Evolutionary conservation across 2,113 vertebrate genomes (phyloP), one percentile per base, ranked within the genome.

Genomic region (Hemicordylus capensis): DNA sequence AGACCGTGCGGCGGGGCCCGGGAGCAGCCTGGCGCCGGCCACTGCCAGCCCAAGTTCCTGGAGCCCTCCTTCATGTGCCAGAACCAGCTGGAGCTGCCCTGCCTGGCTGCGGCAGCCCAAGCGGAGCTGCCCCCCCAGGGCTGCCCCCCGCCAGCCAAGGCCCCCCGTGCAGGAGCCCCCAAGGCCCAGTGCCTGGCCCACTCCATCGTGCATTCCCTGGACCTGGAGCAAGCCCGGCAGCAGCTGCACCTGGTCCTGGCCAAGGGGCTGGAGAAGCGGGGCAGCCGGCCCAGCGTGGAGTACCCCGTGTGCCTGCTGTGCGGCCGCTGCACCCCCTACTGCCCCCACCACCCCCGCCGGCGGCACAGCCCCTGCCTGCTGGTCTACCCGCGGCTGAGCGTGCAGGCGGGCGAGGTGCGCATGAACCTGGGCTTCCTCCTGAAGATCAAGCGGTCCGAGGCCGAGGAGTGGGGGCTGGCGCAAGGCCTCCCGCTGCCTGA

Each of bases 31-130:
- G 34, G 2, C 22, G 3, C n/a, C 7, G n/a, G n/a, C n/a, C n/a
- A n/a, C n/a, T n/a, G 11, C 44, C 10, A 31, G 1, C 8, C 64
- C 63, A 22, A 64, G 8, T 67, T 80, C 63, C 24, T 80, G 34
- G 78, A 80, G 44, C n/a, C 63, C 12, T 37, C 44, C 26, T 80
- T 67, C 44, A 80, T 80, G 78, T 80, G 78, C 46, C 78, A 80
- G 78, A 67, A 80, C n/a, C 78, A 80, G 15, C 78, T 80, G 6
- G 78, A 80, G 64, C 24, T 80, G 63, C 78, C 78, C 26, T 67
- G 78, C n/a, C 4, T 80, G 20, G 61, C n/a, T 10, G 4, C 46
- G n/a, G 46, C 63, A 48, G n/a, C n/a, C n/a, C 61, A 12, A 24
- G 7, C 8, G 12, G 63, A 51, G 14, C 63, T 44, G 61, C 44